Base-by-base conservation (phyloP, 2,113 vertebrate genomes). In the Aythya baeri region DNA sequence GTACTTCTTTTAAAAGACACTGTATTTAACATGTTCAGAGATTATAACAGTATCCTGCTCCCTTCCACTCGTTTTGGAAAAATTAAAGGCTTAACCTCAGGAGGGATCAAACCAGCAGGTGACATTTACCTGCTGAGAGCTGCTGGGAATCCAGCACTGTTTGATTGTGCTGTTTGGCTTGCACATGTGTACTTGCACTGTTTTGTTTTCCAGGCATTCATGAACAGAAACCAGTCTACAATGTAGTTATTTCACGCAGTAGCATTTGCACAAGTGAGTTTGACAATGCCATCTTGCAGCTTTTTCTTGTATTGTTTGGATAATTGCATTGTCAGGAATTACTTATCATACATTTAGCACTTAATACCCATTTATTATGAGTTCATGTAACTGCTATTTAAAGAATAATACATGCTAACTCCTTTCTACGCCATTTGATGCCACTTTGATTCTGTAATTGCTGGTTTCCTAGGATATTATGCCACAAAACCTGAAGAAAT, bases 371-470 rank as follows among this genome's bases (percentile, higher is more conserved):
- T 98, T 98, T 97, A 98, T 98, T 98, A 98, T 52, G 97, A 98
- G 97, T 98, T 98, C 97, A 97, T 97, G 97, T 98, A 98, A 98
- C 98, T 98, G 97, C 97, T 98, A 97, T 98, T 98, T 98, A 98
- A 98, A 96, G 98, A 98, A 98, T 98, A 98, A 98, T 97, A 96
- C 80, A 70, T 70, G 95, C 97, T 97, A 97, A 97, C 97, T 97
- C 97, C 96, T 92, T 97, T 97, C 97, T 97, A 95, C 93, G 63
- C 97, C 97, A 96, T 94, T 92, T 91, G 97, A 97, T 98, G 98
- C 97, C 97, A 97, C 96, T 97, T 96, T 98, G 97, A 98, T 98
- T 98, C 97, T 96, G 94, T 98, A 98, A 98, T 98, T 98, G 97
- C 97, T 74, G 97, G 98, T 98, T 98, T 98, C 97, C 98, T 98